A percentile compares a stretch with the other conserved stretches of the same genome.
Conservation (phyloP, 2,797 vertebrate genomes). For the Syngnathus rostellatus region DNA sequence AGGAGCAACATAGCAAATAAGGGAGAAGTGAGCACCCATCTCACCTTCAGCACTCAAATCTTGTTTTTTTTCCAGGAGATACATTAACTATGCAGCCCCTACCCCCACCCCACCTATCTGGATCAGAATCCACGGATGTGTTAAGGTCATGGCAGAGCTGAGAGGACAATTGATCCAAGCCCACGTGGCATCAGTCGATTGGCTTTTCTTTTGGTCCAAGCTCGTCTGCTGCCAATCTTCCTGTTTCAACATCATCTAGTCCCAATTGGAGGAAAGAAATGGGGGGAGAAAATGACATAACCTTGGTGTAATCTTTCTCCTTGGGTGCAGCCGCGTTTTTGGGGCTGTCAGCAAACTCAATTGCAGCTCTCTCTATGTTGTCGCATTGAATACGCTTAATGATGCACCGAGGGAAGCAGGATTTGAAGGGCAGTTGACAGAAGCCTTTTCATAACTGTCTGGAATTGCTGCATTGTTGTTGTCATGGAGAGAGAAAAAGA, state of each 20-base stretch:
- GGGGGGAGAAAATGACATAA: background rate
- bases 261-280: conserved; percentile 6
- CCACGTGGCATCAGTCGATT: conserved; percentile 11
- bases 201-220: background rate
- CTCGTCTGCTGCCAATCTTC: background rate
- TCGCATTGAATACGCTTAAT: background rate
- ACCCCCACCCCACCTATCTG: too few species aligned
- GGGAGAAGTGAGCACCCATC: background rate
- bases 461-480: too few species aligned
- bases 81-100: too few species aligned
- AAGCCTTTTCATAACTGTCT: too few species aligned
- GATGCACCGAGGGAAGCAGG: background rate
- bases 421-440: background rate
- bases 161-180: conserved; percentile 20
- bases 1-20: background rate
- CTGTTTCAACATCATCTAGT: conserved; percentile 10
- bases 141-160: background rate
- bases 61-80: too few species aligned
- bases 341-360: background rate
- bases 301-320: background rate
- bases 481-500: too few species aligned
- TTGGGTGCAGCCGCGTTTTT: background rate
- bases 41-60: background rate
- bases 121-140: background rate
- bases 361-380: background rate